phyloP scores from a whole-genome alignment of 2,113 vertebrate genomes.

The Pseudonaja textilis region DNA sequence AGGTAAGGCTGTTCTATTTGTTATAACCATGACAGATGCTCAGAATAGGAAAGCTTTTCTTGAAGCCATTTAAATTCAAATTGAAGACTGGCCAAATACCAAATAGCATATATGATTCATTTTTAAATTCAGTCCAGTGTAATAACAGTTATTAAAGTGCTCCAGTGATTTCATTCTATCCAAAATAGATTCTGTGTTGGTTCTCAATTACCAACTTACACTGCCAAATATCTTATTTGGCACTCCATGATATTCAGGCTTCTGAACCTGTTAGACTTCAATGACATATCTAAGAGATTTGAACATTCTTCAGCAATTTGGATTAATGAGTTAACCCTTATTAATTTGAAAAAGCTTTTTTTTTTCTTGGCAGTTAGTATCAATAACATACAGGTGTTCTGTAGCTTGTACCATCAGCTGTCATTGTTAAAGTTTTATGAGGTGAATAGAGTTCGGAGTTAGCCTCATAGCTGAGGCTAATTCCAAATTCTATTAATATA shows the following conservation, averaged over 20 bases:
- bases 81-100: constrained; percentile 51
- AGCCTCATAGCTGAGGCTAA: not conserved
- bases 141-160: constrained; percentile 26
- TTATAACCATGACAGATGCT: not conserved
- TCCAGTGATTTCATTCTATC: constrained; percentile 27
- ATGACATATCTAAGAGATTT: not conserved
- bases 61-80: constrained; percentile 40
- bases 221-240: constrained; percentile 35
- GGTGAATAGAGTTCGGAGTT: not conserved
- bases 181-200: constrained; percentile 26
- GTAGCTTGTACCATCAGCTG: not conserved
- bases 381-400: not conserved
- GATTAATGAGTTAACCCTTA: constrained; percentile 3
- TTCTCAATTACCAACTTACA: constrained; percentile 26
- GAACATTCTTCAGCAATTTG: not conserved
- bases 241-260: constrained; percentile 2
- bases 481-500: not conserved
- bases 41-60: constrained; percentile 30
- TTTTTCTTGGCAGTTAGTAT: not conserved
- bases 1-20: constrained; percentile 26
- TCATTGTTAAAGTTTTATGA: not conserved
- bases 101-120: constrained; percentile 44
- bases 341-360: constrained; percentile 6
- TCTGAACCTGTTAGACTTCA: constrained; percentile 2
- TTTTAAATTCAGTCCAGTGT: constrained; percentile 33